These are phyloP conservation scores for Odontesthes bonariensis DNA, from an alignment of 2,113 vertebrate genomes.

Conservation along the genomic window DNA sequence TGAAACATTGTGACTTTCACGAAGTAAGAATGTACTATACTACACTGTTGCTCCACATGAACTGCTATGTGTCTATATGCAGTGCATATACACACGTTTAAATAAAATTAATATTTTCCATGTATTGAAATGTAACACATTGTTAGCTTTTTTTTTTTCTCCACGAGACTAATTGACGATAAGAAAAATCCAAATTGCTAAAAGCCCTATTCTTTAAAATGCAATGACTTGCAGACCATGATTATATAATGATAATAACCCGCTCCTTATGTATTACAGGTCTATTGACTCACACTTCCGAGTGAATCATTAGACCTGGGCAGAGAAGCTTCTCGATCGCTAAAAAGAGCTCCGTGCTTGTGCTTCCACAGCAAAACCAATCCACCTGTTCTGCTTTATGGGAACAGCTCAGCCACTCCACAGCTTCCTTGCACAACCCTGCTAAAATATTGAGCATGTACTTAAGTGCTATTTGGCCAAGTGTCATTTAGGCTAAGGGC, in stretches of 20 bases:
- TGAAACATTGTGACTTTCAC: background rate
- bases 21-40: background rate
- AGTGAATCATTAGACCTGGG: slow-evolving; percentile 34
- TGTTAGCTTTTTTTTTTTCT: background rate
- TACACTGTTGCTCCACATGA: background rate
- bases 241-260: slow-evolving; percentile 5
- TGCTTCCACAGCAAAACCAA: slow-evolving; percentile 43
- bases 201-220: slow-evolving; percentile 9
- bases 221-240: background rate
- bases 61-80: background rate
- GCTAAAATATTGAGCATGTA: slow-evolving; percentile 87
- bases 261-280: slow-evolving; percentile 20
- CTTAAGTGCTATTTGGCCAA: slow-evolving; percentile 88
- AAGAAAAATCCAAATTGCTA: background rate
- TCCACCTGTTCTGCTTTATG: slow-evolving; percentile 73
- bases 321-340: slow-evolving; percentile 32
- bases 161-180: background rate
- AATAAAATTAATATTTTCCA: background rate
- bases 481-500: slow-evolving; percentile 86
- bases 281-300: slow-evolving; percentile 18
- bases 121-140: background rate
- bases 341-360: slow-evolving; percentile 40
- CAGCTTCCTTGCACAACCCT: slow-evolving; percentile 72
- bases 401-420: slow-evolving; percentile 64
- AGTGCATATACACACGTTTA: background rate